Conservation (phyloP, 2,888 invertebrate species). For the Melangyna quadrimaculata region DNA sequence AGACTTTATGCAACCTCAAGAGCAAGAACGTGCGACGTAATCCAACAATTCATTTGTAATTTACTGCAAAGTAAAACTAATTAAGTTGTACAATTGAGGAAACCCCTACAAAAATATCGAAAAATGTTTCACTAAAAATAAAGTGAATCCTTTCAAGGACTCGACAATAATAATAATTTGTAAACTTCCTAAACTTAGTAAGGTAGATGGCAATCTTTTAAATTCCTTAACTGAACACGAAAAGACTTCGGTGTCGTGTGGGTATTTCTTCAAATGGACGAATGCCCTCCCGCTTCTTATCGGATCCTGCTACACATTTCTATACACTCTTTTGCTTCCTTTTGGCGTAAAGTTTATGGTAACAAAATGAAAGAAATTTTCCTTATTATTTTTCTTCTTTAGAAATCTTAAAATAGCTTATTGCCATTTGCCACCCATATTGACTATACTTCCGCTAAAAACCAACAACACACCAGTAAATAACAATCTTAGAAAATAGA, state of each 20-base stretch:
- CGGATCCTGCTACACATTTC: conserved; percentile 33
- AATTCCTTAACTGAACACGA: neutral
- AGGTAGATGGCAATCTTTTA: conserved; percentile 57
- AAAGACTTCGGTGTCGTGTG: neutral
- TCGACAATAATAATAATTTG: conserved; percentile 44
- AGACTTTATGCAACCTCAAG: neutral
- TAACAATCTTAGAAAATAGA: conserved; percentile 32
- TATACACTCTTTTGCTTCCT: neutral
- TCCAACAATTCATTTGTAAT: neutral
- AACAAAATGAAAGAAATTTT: conserved; percentile 6
- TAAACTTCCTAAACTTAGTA: conserved; percentile 38
- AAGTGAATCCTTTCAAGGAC: neutral
- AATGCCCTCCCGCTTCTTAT: conserved; percentile 53
- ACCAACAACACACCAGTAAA: conserved; percentile 20
- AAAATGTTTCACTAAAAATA: neutral
- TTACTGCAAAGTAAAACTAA: neutral
- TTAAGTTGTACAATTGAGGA: neutral
- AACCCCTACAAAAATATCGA: neutral
- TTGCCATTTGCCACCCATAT: conserved; percentile 40
- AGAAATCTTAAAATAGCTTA: conserved; percentile 55
- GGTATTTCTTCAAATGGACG: conserved; percentile 19
- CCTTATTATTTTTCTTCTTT: neutral
- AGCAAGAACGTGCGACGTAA: neutral
- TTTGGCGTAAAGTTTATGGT: neutral
- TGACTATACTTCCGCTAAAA: neutral